Percentiles rank a stretch among this genome's conserved stretches.
These are phyloP conservation scores for Pterophyllum scalare DNA, from an alignment of 2,113 vertebrate genomes.

Conservation along the genomic window DNA sequence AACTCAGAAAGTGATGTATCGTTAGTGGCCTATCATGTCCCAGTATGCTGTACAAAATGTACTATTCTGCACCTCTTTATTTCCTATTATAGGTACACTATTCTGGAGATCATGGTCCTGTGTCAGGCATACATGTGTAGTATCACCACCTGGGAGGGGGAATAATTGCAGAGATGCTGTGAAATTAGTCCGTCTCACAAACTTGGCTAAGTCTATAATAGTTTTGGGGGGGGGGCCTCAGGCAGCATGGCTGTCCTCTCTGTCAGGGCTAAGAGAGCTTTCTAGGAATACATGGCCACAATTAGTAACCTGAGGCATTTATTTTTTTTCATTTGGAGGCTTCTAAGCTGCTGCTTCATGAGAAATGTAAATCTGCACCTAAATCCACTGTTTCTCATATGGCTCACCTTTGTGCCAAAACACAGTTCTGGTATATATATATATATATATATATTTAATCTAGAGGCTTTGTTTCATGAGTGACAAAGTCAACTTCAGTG, in stretches of 20 bases:
- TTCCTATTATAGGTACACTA: neutral
- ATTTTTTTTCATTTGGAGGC: neutral
- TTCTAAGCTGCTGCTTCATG: neutral
- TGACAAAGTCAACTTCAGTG: conserved; percentile 66
- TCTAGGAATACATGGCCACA: conserved; percentile 57
- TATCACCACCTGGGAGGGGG: conserved; percentile 22
- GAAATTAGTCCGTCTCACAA: conserved; percentile 11
- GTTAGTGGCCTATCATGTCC: neutral
- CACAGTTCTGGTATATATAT: conserved; percentile 28
- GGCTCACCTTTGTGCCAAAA: conserved; percentile 39
- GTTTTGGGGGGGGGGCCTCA: conserved; percentile 9
- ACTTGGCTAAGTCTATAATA: conserved; percentile 37
- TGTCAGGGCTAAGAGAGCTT: conserved; percentile 33
- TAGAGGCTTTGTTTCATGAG: conserved; percentile 72
- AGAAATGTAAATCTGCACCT: neutral
- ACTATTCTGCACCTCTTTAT: neutral
- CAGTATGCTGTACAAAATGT: neutral
- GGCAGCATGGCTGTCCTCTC: conserved; percentile 13
- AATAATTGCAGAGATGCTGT: conserved; percentile 9
- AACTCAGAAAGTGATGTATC: neutral
- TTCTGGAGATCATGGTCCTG: conserved; percentile 7
- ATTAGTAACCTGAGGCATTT: conserved; percentile 5
- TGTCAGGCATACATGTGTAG: conserved; percentile 35
- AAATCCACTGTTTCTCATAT: neutral
- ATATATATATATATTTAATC: neutral